A percentile compares a stretch with the other conserved stretches of the same genome.
phyloP scores from a whole-genome alignment of 2,797 vertebrate genomes.

The Lateolabrax maculatus region DNA sequence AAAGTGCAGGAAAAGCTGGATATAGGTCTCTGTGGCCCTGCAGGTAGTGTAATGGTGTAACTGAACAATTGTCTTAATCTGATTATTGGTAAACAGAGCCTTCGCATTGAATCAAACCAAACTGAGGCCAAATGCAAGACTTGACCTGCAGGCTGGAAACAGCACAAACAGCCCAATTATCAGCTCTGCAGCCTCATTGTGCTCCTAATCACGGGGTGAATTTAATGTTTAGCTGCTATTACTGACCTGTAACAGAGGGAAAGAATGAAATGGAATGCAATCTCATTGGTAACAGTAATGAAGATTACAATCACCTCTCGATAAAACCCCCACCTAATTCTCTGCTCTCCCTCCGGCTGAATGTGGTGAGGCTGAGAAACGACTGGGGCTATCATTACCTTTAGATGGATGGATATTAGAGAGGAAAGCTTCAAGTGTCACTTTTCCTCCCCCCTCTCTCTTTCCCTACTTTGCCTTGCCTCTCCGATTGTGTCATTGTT shows the following conservation, averaged over 20 bases:
- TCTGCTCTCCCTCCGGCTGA: slow-evolving; percentile 13
- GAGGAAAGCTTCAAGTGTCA: neutral
- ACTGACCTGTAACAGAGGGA: neutral
- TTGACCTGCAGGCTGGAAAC: neutral
- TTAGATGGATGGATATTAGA: slow-evolving; percentile 44
- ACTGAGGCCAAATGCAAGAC: neutral
- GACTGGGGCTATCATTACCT: slow-evolving; percentile 23
- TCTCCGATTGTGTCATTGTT: neutral
- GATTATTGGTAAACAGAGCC: neutral
- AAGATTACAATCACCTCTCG: slow-evolving; percentile 27
- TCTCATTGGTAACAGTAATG: neutral
- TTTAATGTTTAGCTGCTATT: neutral
- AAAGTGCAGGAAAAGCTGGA: neutral
- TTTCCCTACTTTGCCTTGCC: accelerated
- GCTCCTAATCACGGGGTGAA: slow-evolving; percentile 14
- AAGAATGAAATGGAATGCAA: slow-evolving; percentile 19
- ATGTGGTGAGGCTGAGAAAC: slow-evolving; percentile 20
- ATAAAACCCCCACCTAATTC: slow-evolving; percentile 19
- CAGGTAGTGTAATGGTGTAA: neutral
- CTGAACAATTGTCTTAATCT: neutral
- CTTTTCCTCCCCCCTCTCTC: neutral
- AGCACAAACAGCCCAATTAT: neutral
- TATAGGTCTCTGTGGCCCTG: neutral
- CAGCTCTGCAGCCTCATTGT: slow-evolving; percentile 1
- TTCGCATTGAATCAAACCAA: slow-evolving; percentile 1